Conservation (phyloP, 2,797 vertebrate genomes). For the Typhlichthys subterraneus region DNA sequence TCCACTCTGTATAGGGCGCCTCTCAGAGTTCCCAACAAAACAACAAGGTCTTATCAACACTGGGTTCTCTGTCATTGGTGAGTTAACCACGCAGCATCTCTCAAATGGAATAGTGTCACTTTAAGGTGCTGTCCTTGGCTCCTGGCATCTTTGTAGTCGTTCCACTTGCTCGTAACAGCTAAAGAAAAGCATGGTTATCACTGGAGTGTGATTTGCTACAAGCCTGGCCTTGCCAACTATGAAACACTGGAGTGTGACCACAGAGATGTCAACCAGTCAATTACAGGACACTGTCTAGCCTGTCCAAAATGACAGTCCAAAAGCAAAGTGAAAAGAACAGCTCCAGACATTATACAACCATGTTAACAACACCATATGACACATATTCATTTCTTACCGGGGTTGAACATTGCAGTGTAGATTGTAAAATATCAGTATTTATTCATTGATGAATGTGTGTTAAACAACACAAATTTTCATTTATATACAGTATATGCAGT, state of each 20-base stretch:
- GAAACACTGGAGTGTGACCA: constrained; percentile 75
- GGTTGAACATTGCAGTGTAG: no score
- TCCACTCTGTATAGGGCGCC: no score
- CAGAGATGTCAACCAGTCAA: constrained; percentile 48
- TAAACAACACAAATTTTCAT: not conserved
- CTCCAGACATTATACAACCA: constrained; percentile 25
- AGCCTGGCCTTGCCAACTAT: constrained; percentile 75
- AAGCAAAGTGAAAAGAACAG: constrained; percentile 43
- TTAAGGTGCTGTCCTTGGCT: constrained; percentile 54
- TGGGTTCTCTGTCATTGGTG: no score
- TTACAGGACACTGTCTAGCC: constrained; percentile 72
- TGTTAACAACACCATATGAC: constrained; percentile 8
- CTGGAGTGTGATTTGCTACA: constrained; percentile 71
- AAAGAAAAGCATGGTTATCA: constrained; percentile 63
- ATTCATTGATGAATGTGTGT: not conserved
- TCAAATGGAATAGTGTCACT: constrained; percentile 10
- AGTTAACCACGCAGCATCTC: no score
- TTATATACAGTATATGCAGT: not conserved
- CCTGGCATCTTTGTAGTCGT: constrained; percentile 47
- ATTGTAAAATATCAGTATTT: not conserved
- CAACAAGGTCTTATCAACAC: no score
- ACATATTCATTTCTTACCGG: not conserved
- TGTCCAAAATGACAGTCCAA: constrained; percentile 64
- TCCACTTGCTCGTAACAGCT: constrained; percentile 44
- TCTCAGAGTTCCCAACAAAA: no score